These are phyloP conservation scores for Machaerirhynchus nigripectus DNA, from an alignment of 2,113 vertebrate species.

Conservation along the genomic window DNA sequence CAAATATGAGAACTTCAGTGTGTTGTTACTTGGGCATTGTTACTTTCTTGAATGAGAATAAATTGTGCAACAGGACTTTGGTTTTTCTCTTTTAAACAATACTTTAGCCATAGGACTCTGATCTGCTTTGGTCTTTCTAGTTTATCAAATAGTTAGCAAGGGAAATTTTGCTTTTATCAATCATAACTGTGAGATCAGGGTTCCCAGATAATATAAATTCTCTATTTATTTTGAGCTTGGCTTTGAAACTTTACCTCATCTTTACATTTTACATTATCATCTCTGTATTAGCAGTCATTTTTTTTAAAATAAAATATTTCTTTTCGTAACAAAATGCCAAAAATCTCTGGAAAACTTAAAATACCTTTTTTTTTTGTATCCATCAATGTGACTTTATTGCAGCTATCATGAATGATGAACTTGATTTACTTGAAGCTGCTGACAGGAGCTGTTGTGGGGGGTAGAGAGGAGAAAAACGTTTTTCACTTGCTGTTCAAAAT, in stretches of 20 bases:
- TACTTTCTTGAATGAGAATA: background rate
- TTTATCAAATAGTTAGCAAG: background rate
- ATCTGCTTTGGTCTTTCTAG: background rate
- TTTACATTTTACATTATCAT: background rate
- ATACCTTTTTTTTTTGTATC: accelerated
- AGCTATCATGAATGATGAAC: background rate
- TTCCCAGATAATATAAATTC: background rate
- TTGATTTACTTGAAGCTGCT: background rate
- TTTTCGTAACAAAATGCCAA: background rate
- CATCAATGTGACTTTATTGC: background rate
- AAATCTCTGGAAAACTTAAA: background rate
- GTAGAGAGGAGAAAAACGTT: background rate
- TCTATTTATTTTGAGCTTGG: background rate
- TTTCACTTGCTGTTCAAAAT: background rate
- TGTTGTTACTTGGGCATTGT: background rate
- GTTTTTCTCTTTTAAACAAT: background rate
- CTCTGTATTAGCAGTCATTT: background rate
- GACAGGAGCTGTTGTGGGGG: background rate
- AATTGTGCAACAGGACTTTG: background rate
- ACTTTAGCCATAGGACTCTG: background rate
- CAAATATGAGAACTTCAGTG: background rate
- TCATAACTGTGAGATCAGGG: background rate
- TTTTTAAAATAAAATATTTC: background rate
- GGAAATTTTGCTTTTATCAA: background rate
- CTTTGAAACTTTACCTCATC: background rate